These are phyloP conservation scores for Steinernema feltiae DNA, from an alignment of 1,140 invertebrate species.

Conservation along the genomic window DNA sequence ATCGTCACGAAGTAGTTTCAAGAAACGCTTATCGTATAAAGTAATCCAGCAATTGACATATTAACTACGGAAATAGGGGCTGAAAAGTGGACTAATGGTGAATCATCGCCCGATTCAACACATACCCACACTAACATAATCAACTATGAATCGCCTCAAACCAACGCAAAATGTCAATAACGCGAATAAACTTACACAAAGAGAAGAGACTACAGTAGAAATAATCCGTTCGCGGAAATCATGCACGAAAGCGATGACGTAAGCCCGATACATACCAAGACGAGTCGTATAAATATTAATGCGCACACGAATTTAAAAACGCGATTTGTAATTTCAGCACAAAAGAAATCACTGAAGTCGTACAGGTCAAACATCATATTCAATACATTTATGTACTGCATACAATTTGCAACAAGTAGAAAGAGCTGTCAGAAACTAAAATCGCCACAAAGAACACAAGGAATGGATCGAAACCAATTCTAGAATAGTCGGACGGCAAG, in stretches of 20 bases:
- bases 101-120: neutral
- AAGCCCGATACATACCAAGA: neutral
- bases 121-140: neutral
- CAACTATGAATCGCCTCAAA: neutral
- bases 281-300: neutral
- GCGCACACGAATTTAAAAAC: neutral
- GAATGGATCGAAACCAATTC: slow-evolving; percentile 8
- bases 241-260: slow-evolving; percentile 5
- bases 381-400: no score
- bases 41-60: no score
- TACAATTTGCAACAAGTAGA: no score
- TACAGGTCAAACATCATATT: no score
- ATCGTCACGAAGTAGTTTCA: no score
- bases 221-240: neutral
- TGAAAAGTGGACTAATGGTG: no score
- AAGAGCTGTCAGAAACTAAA: no score
- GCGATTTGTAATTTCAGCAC: no score
- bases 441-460: neutral
- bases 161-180: neutral
- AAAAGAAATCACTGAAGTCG: no score
- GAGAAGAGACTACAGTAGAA: neutral
- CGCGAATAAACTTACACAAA: neutral
- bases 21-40: no score
- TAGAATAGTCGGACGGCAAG: slow-evolving; percentile 3
- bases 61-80: no score